Base-by-base conservation (phyloP, 1,140 invertebrate species). In the Caenorhabditis remanei region DNA sequence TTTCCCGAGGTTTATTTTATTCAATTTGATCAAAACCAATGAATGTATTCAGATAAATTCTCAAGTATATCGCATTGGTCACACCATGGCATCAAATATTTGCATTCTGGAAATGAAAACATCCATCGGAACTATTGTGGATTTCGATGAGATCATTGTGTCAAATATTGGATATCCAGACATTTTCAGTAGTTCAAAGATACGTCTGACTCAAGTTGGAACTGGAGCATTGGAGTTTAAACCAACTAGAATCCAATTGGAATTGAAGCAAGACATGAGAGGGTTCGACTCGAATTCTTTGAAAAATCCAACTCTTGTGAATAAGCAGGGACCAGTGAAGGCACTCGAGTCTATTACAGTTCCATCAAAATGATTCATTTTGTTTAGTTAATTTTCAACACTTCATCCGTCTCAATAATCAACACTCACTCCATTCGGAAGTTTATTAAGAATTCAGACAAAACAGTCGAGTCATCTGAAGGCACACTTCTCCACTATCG, bases 321-420 rank as follows among this genome's bases (percentile, higher is more conserved):
- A 65, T 13, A 40, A 32, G 11, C 8, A 11, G 3, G 61, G 61
- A 14, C 61, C 61, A 19, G 9, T 13, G 13, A 65, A 65, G 32
- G 61, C 40, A 40, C 11, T 1, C 56, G 8, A 58, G 8, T n/a
- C n/a, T 58, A 58, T n/a, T 19, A 19, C 2, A n/a, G 4, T 21
- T 4, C 3, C 4, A n/a, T 21, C 56, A 5, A 58, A 21, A 21
- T 8, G 2, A 16, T 53, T 16, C 11, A 53, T 16, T 11, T 53
- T 53, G 56, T 40, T 65, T 40, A 65, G 61, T 16, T 65, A 14
- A 40, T 65, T 14, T 65, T 65, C 61, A 65, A 65, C 13, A 65
- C 61, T 13, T 65, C 61, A 2, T 32, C 61, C 16, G 32, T 65
- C 11, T 32, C 11, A 40, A 40, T 65, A 8, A 65, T 40, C 32